A percentile compares a stretch with the other conserved stretches of the same genome.
Conservation (phyloP, 2,113 vertebrate species). For the Nerophis ophidion region DNA sequence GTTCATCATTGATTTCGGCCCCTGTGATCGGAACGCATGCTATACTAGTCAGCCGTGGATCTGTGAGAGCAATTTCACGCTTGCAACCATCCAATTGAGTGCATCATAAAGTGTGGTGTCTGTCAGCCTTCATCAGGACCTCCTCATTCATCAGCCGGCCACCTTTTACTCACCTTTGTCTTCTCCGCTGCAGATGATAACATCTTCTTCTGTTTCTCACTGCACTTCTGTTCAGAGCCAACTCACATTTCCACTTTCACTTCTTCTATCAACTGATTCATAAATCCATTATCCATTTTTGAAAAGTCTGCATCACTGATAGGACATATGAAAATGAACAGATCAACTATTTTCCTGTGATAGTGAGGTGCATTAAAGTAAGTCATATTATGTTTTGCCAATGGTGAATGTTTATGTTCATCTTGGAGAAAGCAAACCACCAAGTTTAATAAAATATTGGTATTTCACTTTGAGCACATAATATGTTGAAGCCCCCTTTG, state of each 20-base stretch:
- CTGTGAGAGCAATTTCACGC: constrained; percentile 2
- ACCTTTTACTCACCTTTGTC: background rate
- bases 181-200: background rate
- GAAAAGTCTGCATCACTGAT: too few species aligned
- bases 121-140: background rate
- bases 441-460: too few species aligned
- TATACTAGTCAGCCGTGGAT: background rate
- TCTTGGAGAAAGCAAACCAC: too few species aligned
- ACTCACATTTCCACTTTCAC: background rate
- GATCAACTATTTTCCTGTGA: too few species aligned
- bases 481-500: too few species aligned
- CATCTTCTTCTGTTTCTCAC: background rate
- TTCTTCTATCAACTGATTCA: too few species aligned
- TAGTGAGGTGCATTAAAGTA: too few species aligned
- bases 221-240: background rate
- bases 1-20: background rate
- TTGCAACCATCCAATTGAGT: background rate
- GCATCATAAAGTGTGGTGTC: background rate
- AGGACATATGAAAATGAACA: too few species aligned
- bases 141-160: background rate
- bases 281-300: too few species aligned
- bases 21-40: background rate
- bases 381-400: too few species aligned
- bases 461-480: too few species aligned
- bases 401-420: too few species aligned